Evolutionary conservation across 2,888 invertebrate genomes (phyloP).

Genomic region (Caenorhabditis auriculariae): DNA sequence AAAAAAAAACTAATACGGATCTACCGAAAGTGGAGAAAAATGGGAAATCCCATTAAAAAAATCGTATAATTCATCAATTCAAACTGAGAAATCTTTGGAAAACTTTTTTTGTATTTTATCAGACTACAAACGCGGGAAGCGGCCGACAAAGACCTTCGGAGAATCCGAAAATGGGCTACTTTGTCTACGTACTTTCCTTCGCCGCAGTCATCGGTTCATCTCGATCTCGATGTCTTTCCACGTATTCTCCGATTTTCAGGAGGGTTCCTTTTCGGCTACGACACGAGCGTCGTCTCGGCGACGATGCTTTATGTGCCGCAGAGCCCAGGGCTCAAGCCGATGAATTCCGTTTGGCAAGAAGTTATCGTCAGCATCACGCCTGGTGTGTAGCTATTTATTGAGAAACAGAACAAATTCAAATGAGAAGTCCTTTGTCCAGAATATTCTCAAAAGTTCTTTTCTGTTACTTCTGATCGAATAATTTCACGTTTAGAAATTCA

Average conservation of each 20-base stretch:
- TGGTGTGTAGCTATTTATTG: conserved; percentile 15
- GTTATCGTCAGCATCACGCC: conserved; percentile 55
- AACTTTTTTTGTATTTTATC: no score
- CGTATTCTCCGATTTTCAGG: conserved; percentile 38
- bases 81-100: no score
- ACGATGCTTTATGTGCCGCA: conserved; percentile 57
- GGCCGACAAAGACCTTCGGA: conserved; percentile 31
- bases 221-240: neutral
- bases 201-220: conserved; percentile 17
- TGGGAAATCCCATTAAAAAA: no score
- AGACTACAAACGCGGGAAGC: conserved; percentile 25
- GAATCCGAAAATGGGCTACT: conserved; percentile 39
- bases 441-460: no score
- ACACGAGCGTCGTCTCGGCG: conserved; percentile 69
- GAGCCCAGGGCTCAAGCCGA: conserved; percentile 38
- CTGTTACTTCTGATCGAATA: no score
- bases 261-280: conserved; percentile 69
- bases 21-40: no score
- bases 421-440: no score
- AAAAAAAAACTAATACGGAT: no score
- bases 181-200: conserved; percentile 38
- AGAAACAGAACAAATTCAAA: no score
- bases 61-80: no score
- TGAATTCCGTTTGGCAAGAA: conserved; percentile 54
- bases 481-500: no score